A percentile compares a stretch with the other conserved stretches of the same genome.
These are phyloP conservation scores for Cyphomyrus discorhynchus DNA, from an alignment of 2,113 vertebrate species.

Conservation along the genomic window DNA sequence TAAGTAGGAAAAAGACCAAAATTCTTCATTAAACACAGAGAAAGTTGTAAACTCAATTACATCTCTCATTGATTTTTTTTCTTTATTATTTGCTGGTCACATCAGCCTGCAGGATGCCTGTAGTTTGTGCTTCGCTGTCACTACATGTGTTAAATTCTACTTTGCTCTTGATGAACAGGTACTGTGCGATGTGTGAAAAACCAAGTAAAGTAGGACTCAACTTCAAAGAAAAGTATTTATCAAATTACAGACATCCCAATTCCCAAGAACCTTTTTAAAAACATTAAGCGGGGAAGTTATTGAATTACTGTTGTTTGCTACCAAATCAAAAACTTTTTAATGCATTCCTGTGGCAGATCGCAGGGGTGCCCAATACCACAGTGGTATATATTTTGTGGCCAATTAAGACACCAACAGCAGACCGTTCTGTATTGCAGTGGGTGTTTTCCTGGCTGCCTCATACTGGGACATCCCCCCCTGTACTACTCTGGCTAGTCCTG, in stretches of 20 bases:
- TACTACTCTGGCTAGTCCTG: not conserved
- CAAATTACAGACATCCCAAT: not conserved
- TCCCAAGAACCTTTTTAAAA: not conserved
- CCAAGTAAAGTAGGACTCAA: not conserved
- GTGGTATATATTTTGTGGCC: not conserved
- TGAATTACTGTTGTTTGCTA: not conserved
- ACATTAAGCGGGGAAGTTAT: not conserved
- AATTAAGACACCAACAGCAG: not conserved
- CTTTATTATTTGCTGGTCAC: not conserved
- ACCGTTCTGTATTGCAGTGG: not conserved
- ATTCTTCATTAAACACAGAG: not conserved
- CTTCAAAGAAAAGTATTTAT: constrained; percentile 1
- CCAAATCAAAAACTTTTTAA: not conserved
- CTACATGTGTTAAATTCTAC: not conserved
- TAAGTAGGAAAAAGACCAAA: not conserved
- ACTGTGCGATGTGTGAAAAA: not conserved
- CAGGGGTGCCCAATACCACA: not conserved
- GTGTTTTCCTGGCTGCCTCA: not conserved
- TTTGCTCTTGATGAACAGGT: not conserved
- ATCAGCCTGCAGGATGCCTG: not conserved
- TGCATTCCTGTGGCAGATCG: not conserved
- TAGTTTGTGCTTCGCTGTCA: constrained; percentile 4
- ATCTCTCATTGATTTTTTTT: constrained; percentile 3
- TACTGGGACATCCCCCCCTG: no score
- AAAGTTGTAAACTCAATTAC: not conserved